Conservation (phyloP, 2,888 invertebrate species). For the Tipula helvola region DNA sequence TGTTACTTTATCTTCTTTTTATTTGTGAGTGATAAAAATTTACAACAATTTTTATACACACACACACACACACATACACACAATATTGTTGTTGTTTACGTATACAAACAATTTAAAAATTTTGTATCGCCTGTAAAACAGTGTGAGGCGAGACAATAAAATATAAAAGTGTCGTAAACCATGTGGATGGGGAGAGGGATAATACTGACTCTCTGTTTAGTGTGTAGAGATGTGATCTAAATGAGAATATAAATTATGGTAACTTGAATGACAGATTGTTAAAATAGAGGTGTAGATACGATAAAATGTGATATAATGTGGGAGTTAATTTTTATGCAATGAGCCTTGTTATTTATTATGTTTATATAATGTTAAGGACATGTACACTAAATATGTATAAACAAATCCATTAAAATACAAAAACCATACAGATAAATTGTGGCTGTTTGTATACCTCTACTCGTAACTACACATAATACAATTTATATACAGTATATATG, state of each 20-base stretch:
- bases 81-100: neutral
- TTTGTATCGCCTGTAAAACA: neutral
- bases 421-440: neutral
- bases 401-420: neutral
- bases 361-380: neutral
- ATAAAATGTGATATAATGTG: neutral
- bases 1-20: neutral
- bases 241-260: neutral
- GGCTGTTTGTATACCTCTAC: neutral
- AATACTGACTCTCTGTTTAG: neutral
- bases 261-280: neutral
- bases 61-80: neutral
- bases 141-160: neutral
- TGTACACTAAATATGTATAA: neutral
- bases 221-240: neutral
- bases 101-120: neutral
- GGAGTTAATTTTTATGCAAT: neutral
- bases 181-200: neutral
- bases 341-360: neutral
- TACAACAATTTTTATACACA: neutral
- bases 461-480: neutral
- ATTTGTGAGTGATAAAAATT: neutral
- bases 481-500: no score
- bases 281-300: neutral
- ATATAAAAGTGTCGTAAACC: neutral